Evolutionary conservation across 2,797 vertebrate genomes (phyloP), one percentile per base, ranked within the genome.

Genomic region (Pangasius krempfi): DNA sequence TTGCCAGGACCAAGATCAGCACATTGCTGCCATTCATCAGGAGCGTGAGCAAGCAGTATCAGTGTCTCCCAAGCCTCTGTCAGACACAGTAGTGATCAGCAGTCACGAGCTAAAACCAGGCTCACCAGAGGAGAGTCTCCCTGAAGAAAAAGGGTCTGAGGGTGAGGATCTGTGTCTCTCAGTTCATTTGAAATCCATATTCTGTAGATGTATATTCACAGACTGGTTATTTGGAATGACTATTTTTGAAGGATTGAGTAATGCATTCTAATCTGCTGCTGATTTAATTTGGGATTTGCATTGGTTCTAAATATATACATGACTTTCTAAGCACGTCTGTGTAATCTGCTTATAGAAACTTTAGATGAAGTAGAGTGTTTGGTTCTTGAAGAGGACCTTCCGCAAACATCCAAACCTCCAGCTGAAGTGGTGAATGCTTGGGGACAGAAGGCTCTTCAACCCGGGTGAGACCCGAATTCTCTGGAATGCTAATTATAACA

Each of bases 341-440:
- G 44, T 89, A 9, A 12, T 75, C 54, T 90, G 70, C 64, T 90
- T 94, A 70, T 91, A 97, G 97, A 97, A 89, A 92, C 94, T 40
- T 40, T 40, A 91, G 96, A 96, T 91, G 97, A 97, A 88, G 88
- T 99, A 92, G 98, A 99, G 94, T 96, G 93, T 4, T 92, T 98
- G 92, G 58, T 97, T 88, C 93, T 99, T 84, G 96, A 96, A 87
- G 97, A 98, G 89, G 83, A 66, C 7, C 89, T 91, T 82, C 93
- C 92, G 62, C 91, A 89, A 90, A 86, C 79, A 25, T 90, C 92
- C 20, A 91, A 89, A 72, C 91, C 93, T 83, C 94, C 95, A 18
- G 62, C 90, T 86, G 88, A 72, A 85, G 92, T 96, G 89, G 91
- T 95, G 84, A 94, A 96, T 87, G 97, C 97, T 0, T 99, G 98